These are phyloP conservation scores for Rhingia rostrata DNA, from an alignment of 2,888 invertebrate genomes.

Conservation along the genomic window DNA sequence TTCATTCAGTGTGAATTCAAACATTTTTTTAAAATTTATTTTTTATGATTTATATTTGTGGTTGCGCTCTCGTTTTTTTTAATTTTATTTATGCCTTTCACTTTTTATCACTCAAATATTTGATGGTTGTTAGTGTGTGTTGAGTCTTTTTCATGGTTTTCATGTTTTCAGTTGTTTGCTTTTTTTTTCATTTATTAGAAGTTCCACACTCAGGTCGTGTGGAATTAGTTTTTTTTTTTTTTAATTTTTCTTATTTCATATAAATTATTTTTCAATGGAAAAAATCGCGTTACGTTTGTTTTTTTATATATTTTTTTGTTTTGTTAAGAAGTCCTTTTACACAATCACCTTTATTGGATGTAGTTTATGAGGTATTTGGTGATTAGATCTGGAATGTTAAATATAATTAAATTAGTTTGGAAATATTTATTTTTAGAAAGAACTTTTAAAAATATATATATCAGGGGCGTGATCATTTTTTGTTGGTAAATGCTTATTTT, in stretches of 20 bases:
- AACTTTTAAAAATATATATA: too few species aligned
- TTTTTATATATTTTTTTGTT: slow-evolving; percentile 31
- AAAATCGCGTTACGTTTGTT: slow-evolving; percentile 62
- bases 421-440: too few species aligned
- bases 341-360: slow-evolving; percentile 77
- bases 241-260: slow-evolving; percentile 54
- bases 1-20: slow-evolving; percentile 42
- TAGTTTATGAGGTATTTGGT: slow-evolving; percentile 78
- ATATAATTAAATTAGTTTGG: slow-evolving; percentile 10
- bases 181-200: slow-evolving; percentile 26
- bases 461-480: too few species aligned
- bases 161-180: slow-evolving; percentile 24
- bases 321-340: slow-evolving; percentile 74
- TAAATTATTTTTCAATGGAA: slow-evolving; percentile 75
- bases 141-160: slow-evolving; percentile 53
- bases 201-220: slow-evolving; percentile 23
- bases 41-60: slow-evolving; percentile 28
- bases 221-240: slow-evolving; percentile 29
- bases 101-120: slow-evolving; percentile 43
- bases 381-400: slow-evolving; percentile 76
- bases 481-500: too few species aligned
- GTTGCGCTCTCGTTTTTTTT: slow-evolving; percentile 50
- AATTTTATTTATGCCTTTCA: slow-evolving; percentile 34
- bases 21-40: slow-evolving; percentile 24
- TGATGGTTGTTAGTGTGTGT: slow-evolving; percentile 54